These are phyloP conservation scores for Brotogeris chrysoptera DNA, from an alignment of 2,797 vertebrate species.

Conservation along the genomic window DNA sequence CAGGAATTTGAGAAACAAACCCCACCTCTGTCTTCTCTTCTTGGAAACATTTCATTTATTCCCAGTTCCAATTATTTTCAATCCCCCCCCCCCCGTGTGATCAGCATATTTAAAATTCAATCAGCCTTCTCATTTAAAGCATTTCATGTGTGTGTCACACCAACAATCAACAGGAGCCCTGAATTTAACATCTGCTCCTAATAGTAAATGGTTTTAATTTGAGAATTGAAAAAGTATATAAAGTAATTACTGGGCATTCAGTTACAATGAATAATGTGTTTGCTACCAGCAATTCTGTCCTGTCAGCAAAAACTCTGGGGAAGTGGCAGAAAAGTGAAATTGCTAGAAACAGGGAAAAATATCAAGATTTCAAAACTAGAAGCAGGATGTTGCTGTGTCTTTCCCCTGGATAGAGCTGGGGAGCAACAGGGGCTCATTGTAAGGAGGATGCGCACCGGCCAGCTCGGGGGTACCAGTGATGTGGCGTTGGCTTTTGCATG, in stretches of 20 bases:
- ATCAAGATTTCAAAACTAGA: background rate
- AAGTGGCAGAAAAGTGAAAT: background rate
- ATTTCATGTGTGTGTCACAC: slow-evolving; percentile 56
- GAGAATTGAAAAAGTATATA: slow-evolving; percentile 69
- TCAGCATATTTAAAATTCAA: slow-evolving; percentile 74
- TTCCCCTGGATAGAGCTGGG: background rate
- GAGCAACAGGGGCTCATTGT: rapidly evolving
- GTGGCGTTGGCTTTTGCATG: background rate
- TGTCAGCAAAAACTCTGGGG: background rate
- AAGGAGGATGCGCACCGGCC: rapidly evolving
- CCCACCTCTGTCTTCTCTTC: background rate
- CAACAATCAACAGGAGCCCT: slow-evolving; percentile 70
- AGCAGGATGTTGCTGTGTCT: background rate
- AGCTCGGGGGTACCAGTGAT: background rate
- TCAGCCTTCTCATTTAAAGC: slow-evolving; percentile 69
- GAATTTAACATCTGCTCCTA: slow-evolving; percentile 76
- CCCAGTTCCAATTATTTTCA: slow-evolving; percentile 58
- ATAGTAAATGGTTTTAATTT: slow-evolving; percentile 71
- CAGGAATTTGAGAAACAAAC: background rate
- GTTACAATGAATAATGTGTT: slow-evolving; percentile 55
- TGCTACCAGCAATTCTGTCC: background rate
- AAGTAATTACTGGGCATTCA: slow-evolving; percentile 66
- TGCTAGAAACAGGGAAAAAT: background rate
- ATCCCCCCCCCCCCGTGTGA: slow-evolving; percentile 55
- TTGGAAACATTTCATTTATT: slow-evolving; percentile 43